Evolutionary conservation across 2,797 vertebrate species (phyloP).

Genomic region (Sandelia bainsii): DNA sequence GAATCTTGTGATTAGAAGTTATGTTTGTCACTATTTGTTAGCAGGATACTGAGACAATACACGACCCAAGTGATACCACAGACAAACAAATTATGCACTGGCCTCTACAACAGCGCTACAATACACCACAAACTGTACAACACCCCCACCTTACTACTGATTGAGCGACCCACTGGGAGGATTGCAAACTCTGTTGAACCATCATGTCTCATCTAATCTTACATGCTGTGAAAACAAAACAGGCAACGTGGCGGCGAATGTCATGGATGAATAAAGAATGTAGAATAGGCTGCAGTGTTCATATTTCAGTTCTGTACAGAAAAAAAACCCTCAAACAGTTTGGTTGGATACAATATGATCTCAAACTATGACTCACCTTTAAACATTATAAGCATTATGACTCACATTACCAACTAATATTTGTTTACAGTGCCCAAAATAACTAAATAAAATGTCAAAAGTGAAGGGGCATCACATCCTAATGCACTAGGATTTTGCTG

Average conservation of each 20-base stretch:
- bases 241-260: slow-evolving; percentile 16
- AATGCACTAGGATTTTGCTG: slow-evolving; percentile 29
- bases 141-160: not conserved
- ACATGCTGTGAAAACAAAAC: slow-evolving; percentile 8
- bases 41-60: not conserved
- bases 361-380: slow-evolving; percentile 26
- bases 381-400: slow-evolving; percentile 21
- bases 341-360: not conserved
- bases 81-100: not conserved
- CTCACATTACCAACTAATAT: slow-evolving; percentile 12
- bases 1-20: not conserved
- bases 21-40: not conserved
- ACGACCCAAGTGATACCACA: not conserved
- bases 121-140: slow-evolving; percentile 1
- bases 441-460: not conserved
- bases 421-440: not conserved
- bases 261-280: not conserved
- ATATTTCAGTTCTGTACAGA: slow-evolving; percentile 7
- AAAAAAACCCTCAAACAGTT: slow-evolving; percentile 8
- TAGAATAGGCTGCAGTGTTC: slow-evolving; percentile 9
- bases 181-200: slow-evolving; percentile 7
- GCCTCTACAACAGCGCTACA: not conserved
- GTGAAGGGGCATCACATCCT: slow-evolving; percentile 15
- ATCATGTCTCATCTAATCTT: not conserved
- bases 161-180: not conserved